Percentiles rank a stretch among this genome's conserved stretches.
Conservation (phyloP, 2,797 vertebrate species). For the Naso thynnoides region DNA sequence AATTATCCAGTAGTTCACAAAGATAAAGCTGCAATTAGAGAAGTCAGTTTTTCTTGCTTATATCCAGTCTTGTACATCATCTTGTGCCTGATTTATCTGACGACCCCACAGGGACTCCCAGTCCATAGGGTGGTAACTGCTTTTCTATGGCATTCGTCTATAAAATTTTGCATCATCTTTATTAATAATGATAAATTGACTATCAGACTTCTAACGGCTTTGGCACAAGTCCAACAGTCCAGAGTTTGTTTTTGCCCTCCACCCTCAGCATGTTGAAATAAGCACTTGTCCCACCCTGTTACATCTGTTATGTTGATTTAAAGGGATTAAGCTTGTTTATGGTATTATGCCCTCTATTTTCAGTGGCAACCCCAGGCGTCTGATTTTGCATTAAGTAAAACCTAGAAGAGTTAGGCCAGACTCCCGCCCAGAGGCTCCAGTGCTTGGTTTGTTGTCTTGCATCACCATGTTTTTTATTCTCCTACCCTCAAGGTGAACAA, state of each 20-base stretch:
- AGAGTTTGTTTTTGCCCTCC: constrained; percentile 34
- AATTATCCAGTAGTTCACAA: constrained; percentile 2
- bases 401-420: neutral
- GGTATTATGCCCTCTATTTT: constrained; percentile 29
- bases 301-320: constrained; percentile 54
- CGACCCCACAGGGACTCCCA: neutral
- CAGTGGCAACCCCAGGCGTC: constrained; percentile 3
- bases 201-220: neutral
- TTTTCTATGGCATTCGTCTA: neutral
- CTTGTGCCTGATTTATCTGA: neutral
- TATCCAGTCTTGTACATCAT: neutral
- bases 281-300: constrained; percentile 31
- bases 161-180: neutral
- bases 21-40: neutral
- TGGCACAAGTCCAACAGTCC: neutral
- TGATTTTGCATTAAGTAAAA: constrained; percentile 41
- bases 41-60: neutral
- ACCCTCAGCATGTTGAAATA: constrained; percentile 43
- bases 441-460: constrained; percentile 44
- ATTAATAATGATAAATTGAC: constrained; percentile 1
- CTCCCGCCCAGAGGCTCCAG: constrained; percentile 11
- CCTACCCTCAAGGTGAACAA: constrained; percentile 41
- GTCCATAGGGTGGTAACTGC: neutral
- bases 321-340: constrained; percentile 65
- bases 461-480: constrained; percentile 60